These are phyloP conservation scores for Lithobates pipiens DNA, from an alignment of 2,797 vertebrate species.

Conservation along the genomic window DNA sequence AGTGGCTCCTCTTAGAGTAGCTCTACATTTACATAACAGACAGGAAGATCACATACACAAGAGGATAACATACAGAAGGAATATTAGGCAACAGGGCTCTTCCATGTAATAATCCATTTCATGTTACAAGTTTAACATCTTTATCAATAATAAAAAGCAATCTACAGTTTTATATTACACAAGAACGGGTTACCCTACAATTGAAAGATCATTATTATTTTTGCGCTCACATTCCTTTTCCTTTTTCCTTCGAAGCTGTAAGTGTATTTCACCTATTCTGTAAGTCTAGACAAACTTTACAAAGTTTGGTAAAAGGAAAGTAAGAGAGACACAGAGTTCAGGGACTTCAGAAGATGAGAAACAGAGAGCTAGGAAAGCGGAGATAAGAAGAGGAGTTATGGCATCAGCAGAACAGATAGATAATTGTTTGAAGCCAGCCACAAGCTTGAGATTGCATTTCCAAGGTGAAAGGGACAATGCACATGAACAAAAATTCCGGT, in stretches of 20 bases:
- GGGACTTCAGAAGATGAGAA: not conserved
- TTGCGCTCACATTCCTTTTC: not conserved
- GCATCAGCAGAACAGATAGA: constrained; percentile 18
- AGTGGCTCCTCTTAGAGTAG: too few relatives aligned
- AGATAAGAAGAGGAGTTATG: constrained; percentile 15
- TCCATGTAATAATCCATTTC: too few relatives aligned
- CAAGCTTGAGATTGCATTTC: constrained; percentile 7
- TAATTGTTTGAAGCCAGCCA: not conserved
- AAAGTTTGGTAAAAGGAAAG: not conserved
- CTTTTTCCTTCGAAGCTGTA: not conserved
- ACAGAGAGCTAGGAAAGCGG: not conserved
- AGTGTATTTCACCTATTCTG: not conserved
- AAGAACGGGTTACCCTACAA: not conserved
- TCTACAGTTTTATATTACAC: too few relatives aligned
- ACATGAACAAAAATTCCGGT: not conserved
- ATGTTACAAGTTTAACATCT: too few relatives aligned
- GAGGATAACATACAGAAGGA: too few relatives aligned
- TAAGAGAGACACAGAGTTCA: constrained; percentile 2
- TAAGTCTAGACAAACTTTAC: not conserved
- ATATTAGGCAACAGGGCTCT: too few relatives aligned
- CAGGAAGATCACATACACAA: too few relatives aligned
- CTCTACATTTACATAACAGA: too few relatives aligned
- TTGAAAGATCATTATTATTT: not conserved
- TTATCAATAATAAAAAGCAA: too few relatives aligned
- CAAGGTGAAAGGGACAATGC: constrained; percentile 20